phyloP scores from a whole-genome alignment of 2,888 invertebrate species.

The Acanthosepion esculentum region DNA sequence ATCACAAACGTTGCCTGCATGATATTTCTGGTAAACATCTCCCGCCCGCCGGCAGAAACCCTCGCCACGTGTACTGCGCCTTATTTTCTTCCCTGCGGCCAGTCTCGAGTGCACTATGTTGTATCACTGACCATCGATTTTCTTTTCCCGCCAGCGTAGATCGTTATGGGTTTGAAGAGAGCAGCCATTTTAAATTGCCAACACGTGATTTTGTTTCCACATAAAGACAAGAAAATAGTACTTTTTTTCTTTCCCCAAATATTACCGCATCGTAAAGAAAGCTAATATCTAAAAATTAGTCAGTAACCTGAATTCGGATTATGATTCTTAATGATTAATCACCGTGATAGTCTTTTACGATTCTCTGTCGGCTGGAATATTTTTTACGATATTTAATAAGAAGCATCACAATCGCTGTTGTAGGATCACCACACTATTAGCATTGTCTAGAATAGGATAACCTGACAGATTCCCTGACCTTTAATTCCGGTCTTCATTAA shows the following conservation, averaged over 20 bases:
- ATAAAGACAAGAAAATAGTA: neutral
- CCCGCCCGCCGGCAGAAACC: neutral
- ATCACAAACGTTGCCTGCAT: slow-evolving; percentile 13
- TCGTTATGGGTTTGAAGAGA: neutral
- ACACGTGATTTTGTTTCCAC: neutral
- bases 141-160: neutral
- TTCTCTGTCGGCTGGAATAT: no score
- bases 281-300: no score
- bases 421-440: no score
- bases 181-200: neutral
- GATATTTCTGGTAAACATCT: slow-evolving; percentile 33
- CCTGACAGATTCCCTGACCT: no score
- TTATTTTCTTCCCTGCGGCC: neutral
- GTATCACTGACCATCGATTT: neutral
- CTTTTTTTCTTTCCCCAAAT: neutral
- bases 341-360: no score
- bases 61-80: neutral
- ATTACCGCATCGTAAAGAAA: no score
- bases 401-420: no score
- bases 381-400: no score
- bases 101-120: neutral
- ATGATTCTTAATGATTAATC: no score
- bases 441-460: no score
- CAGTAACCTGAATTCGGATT: no score
- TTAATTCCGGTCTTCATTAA: no score